Evolutionary conservation across 2,888 invertebrate genomes (phyloP).

Genomic region (Scaptomyza tumidula): DNA sequence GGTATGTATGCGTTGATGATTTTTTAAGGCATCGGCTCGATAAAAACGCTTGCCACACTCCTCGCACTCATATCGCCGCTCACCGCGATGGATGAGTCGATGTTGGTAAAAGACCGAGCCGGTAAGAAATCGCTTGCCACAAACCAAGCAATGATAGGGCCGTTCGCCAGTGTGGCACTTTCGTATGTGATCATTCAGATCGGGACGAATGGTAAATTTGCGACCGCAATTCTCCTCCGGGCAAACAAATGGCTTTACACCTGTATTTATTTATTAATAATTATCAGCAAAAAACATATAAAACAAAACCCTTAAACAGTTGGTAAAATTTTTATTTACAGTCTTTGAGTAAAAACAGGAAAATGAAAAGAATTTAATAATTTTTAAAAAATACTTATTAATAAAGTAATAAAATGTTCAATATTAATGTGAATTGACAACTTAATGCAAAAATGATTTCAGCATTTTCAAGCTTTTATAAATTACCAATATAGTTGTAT

Average conservation of each 20-base stretch:
- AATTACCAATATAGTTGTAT: too few relatives aligned
- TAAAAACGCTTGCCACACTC: conserved; percentile 88
- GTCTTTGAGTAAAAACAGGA: too few relatives aligned
- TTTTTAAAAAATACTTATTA: too few relatives aligned
- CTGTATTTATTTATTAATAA: conserved; percentile 76
- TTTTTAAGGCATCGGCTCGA: conserved; percentile 88
- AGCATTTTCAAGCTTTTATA: too few relatives aligned
- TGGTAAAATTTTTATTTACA: too few relatives aligned
- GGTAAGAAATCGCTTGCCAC: conserved; percentile 87
- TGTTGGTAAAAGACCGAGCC: conserved; percentile 88
- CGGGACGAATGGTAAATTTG: conserved; percentile 87
- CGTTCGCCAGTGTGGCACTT: conserved; percentile 88
- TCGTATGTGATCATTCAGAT: conserved; percentile 87
- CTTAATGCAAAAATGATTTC: too few relatives aligned
- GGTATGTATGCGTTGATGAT: conserved; percentile 87
- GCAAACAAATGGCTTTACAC: conserved; percentile 88
- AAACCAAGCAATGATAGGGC: conserved; percentile 87
- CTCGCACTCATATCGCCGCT: conserved; percentile 87
- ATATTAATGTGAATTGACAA: too few relatives aligned
- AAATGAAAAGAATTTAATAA: too few relatives aligned
- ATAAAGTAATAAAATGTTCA: too few relatives aligned
- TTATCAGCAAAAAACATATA: neutral
- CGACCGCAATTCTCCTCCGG: conserved; percentile 87
- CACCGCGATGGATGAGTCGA: conserved; percentile 87
- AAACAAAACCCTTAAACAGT: too few relatives aligned